Evolutionary conservation across 2,888 invertebrate species (phyloP).

Genomic region (Labia minor): DNA sequence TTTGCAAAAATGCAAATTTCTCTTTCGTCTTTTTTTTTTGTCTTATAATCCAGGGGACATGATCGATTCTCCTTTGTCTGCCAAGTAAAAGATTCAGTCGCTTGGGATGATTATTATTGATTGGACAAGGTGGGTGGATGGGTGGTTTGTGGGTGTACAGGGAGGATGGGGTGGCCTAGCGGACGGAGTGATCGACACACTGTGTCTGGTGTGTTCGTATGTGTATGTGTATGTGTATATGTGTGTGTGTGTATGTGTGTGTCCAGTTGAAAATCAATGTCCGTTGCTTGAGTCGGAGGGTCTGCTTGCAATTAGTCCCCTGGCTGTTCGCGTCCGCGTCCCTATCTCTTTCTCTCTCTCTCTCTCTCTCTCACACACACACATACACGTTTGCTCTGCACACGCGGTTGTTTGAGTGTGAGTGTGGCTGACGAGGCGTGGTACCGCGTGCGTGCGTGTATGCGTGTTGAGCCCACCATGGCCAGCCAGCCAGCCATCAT

Average conservation of each 20-base stretch:
- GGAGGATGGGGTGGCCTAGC: too few species aligned
- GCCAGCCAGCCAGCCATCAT: not conserved
- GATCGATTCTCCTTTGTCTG: not conserved
- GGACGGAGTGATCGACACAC: not conserved
- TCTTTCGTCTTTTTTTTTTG: too few species aligned
- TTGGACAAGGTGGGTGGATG: not conserved
- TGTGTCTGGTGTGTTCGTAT: too few species aligned
- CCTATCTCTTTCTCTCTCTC: too few species aligned
- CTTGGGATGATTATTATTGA: not conserved
- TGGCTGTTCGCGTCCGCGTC: not conserved
- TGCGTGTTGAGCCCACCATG: not conserved
- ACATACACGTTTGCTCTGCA: too few species aligned
- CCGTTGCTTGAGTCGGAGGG: not conserved
- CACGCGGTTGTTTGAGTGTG: not conserved
- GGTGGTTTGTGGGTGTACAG: not conserved
- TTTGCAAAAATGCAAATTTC: too few species aligned
- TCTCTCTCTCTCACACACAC: too few species aligned
- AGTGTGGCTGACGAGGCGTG: slow-evolving; percentile 16
- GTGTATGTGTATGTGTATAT: too few species aligned
- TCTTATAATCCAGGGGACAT: too few species aligned
- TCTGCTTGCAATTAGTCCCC: not conserved
- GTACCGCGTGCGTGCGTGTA: not conserved
- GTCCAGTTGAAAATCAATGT: not conserved
- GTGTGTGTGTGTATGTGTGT: not conserved
- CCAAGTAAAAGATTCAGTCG: not conserved